Percentiles rank a stretch among this genome's conserved stretches.
These are phyloP conservation scores for Apteryx mantelli DNA, from an alignment of 2,113 vertebrate species.

Conservation along the genomic window DNA sequence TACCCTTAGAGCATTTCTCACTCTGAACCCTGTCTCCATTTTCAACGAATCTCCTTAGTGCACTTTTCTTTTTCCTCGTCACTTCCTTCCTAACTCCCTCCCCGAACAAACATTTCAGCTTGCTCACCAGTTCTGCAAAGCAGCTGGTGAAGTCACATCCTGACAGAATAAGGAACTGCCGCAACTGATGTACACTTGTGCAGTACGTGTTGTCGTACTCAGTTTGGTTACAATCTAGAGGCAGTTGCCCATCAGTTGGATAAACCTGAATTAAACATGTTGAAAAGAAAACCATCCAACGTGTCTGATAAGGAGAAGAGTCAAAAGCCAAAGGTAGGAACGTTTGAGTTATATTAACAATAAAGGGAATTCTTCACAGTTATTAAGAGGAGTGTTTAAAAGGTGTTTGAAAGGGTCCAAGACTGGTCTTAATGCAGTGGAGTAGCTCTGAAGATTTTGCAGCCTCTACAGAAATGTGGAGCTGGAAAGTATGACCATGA, in stretches of 20 bases:
- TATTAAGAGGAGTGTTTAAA: neutral
- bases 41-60: neutral
- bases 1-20: neutral
- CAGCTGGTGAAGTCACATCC: slow-evolving; percentile 73
- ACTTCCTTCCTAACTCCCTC: neutral
- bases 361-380: neutral
- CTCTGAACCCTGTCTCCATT: neutral
- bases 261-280: slow-evolving; percentile 73
- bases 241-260: neutral
- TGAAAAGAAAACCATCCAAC: slow-evolving; percentile 86
- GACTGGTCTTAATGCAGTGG: neutral
- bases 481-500: neutral
- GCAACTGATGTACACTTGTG: neutral
- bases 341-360: neutral
- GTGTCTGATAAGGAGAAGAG: slow-evolving; percentile 85
- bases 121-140: neutral
- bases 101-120: neutral
- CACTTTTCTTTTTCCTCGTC: neutral
- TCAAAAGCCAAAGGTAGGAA: slow-evolving; percentile 87
- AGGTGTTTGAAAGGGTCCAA: neutral
- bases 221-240: neutral
- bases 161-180: slow-evolving; percentile 74
- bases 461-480: neutral
- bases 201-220: neutral
- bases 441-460: neutral